A percentile compares a stretch with the other conserved stretches of the same genome.
Evolutionary conservation across 2,797 vertebrate genomes (phyloP).

Genomic region (Betta splendens): DNA sequence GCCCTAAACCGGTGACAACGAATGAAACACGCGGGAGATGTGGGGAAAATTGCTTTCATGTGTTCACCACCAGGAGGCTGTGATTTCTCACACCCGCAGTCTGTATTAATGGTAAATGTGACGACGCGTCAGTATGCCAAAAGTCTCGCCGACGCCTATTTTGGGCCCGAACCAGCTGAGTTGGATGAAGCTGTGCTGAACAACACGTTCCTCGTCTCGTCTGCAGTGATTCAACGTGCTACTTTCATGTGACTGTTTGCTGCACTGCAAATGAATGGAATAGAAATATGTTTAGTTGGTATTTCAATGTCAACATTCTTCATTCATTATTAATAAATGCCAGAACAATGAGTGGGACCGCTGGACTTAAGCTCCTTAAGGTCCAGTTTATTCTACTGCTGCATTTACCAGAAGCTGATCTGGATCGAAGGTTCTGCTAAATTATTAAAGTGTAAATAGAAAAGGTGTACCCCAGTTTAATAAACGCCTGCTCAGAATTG

Average conservation of each 20-base stretch:
- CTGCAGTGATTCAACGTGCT: not conserved
- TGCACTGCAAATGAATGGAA: not conserved
- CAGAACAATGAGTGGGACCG: not conserved
- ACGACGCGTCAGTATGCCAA: conserved; percentile 2
- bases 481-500: conserved; percentile 11
- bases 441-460: conserved; percentile 28
- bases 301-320: not conserved
- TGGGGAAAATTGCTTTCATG: not conserved
- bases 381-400: conserved; percentile 5
- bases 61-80: conserved; percentile 25
- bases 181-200: conserved; percentile 1
- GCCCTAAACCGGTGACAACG: not conserved
- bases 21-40: conserved; percentile 17
- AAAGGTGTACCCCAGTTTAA: conserved; percentile 12
- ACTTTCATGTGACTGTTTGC: not conserved
- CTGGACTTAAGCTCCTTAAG: not conserved
- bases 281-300: not conserved
- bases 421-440: not conserved
- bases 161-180: not conserved
- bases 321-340: not conserved
- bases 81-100: conserved; percentile 16
- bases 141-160: conserved; percentile 1
- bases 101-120: not conserved
- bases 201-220: not conserved
- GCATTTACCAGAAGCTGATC: conserved; percentile 7